Conservation (phyloP, 2,888 invertebrate species). For the Parochlus steinenii region DNA sequence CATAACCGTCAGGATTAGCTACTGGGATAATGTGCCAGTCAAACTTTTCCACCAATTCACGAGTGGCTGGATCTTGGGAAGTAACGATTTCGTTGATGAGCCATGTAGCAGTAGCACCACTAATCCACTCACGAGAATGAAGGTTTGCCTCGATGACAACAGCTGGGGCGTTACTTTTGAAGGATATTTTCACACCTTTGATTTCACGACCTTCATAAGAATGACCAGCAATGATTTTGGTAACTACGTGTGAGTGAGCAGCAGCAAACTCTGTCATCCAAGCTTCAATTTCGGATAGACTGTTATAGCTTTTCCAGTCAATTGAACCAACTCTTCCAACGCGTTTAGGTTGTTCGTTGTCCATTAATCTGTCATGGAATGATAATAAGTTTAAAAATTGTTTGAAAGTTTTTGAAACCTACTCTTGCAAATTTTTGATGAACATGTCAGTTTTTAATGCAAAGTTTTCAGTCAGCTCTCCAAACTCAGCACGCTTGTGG, state of each 20-base stretch:
- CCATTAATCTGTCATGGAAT: slow-evolving; percentile 2
- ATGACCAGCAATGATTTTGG: slow-evolving; percentile 34
- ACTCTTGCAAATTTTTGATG: slow-evolving; percentile 11
- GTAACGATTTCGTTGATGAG: slow-evolving; percentile 42
- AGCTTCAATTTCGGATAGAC: slow-evolving; percentile 32
- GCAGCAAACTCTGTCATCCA: slow-evolving; percentile 36
- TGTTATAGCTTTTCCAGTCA: slow-evolving; percentile 23
- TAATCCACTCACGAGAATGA: slow-evolving; percentile 62
- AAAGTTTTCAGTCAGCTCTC: slow-evolving; percentile 8
- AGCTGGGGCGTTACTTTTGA: slow-evolving; percentile 29
- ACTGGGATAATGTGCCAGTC: slow-evolving; percentile 63
- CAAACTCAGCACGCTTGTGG: slow-evolving; percentile 8
- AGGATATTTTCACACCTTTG: slow-evolving; percentile 37
- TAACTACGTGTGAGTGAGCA: slow-evolving; percentile 31
- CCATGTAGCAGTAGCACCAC: slow-evolving; percentile 45
- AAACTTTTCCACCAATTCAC: slow-evolving; percentile 34
- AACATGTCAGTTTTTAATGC: slow-evolving; percentile 1
- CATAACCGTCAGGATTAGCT: slow-evolving; percentile 62
- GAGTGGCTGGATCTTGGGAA: slow-evolving; percentile 34
- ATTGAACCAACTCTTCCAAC: slow-evolving; percentile 15
- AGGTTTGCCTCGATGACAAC: slow-evolving; percentile 47
- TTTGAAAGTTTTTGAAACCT: neutral
- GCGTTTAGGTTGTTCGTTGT: slow-evolving; percentile 7
- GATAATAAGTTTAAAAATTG: slow-evolving; percentile 1
- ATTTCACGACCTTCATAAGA: slow-evolving; percentile 43